Evolutionary conservation across 2,888 invertebrate species (phyloP), one percentile per base, ranked within the genome.

Genomic region (Drosophila picticornis): DNA sequence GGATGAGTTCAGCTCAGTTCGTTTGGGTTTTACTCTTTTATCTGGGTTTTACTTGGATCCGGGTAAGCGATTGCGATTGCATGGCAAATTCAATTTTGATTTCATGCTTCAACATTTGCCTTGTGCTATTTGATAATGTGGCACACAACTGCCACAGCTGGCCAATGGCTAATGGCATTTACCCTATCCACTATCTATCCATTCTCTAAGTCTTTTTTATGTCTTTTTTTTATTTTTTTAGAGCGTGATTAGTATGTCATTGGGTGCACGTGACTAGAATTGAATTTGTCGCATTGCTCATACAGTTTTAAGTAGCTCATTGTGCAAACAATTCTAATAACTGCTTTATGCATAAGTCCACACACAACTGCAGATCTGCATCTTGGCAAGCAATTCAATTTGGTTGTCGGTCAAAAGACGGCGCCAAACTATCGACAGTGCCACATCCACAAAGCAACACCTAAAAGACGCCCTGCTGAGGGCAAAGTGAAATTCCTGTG

Each of bases 31-130:
- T 19, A 43, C 36, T 52, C 19, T 13, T 66, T 59, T 38, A 7
- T 9, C 9, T 46, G 46, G 16, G 9, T 46, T 46, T 46, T 46
- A 25, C 25, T 16, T 57, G n/a, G 13, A 32, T 43, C 31, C 40
- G 25, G 36, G 36, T 27, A 32, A 43, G 56, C 55, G 52, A 70
- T 53, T 29, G 50, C 51, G 63, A 75, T 82, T 70, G 76, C 82
- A 80, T 77, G 73, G 78, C 60, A 89, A 89, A 84, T 84, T 83
- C 81, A 89, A 84, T 89, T 84, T 84, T 86, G 84, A 89, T 84
- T 79, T 89, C 78, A 68, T 80, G 81, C 66, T 72, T 62, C 40
- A 61, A 56, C 72, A 73, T 71, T 79, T 74, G 71, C 69, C 62
- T 67, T 60, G 62, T 77, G 77, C 85, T 67, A 67, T 81, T 77